These are phyloP conservation scores for Lonchura striata DNA, from an alignment of 2,113 vertebrate genomes.

Conservation along the genomic window DNA sequence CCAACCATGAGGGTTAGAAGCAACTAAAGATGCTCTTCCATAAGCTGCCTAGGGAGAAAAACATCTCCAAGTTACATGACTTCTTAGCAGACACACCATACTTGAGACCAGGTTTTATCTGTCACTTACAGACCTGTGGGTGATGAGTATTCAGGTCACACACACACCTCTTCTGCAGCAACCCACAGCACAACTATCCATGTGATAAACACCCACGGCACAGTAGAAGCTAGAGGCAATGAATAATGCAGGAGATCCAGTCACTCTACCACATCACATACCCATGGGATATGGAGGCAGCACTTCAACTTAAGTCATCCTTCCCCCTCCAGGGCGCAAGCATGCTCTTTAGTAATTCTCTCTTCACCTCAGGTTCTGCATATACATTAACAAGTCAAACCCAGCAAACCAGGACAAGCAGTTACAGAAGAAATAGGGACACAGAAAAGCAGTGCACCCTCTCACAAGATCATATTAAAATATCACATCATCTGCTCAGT, in stretches of 20 bases:
- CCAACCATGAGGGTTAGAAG: neutral
- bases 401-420: neutral
- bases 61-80: neutral
- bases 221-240: slow-evolving; percentile 26
- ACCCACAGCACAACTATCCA: slow-evolving; percentile 31
- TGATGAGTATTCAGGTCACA: slow-evolving; percentile 47
- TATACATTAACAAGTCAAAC: neutral
- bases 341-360: neutral
- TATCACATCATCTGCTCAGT: neutral
- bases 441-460: neutral
- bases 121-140: neutral
- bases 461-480: neutral
- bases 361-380: neutral
- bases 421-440: neutral
- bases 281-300: slow-evolving; percentile 19
- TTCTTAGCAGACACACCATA: neutral
- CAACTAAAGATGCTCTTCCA: neutral
- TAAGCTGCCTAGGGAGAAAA: neutral
- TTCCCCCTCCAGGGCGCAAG: neutral
- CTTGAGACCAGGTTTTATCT: neutral
- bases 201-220: slow-evolving; percentile 24
- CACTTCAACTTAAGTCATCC: slow-evolving; percentile 4
- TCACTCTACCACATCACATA: neutral
- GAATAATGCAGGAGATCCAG: slow-evolving; percentile 56
- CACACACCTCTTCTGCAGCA: slow-evolving; percentile 27